Conservation (phyloP, 2,797 vertebrate species). For the Mycteria americana region DNA sequence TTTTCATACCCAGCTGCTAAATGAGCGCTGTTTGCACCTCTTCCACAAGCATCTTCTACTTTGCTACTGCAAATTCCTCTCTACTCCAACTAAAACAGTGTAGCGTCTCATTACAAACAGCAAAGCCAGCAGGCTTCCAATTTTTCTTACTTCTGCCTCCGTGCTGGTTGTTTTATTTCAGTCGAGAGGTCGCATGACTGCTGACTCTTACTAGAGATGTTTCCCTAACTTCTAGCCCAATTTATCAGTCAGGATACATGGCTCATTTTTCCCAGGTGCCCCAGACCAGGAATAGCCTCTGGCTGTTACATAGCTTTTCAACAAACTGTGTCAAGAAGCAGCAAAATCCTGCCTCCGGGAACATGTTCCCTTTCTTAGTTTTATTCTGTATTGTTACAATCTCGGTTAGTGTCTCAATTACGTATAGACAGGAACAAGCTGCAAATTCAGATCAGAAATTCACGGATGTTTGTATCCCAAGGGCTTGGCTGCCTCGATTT, state of each 20-base stretch:
- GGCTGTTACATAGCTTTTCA: conserved; percentile 66
- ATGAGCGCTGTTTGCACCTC: conserved; percentile 32
- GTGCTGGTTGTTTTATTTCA: conserved; percentile 48
- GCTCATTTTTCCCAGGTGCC: conserved; percentile 70
- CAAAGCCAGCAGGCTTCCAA: background rate
- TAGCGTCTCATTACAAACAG: conserved; percentile 32
- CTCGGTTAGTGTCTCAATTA: conserved; percentile 16
- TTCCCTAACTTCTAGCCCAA: conserved; percentile 64
- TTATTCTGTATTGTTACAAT: conserved; percentile 30
- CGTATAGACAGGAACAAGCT: background rate
- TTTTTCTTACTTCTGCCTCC: conserved; percentile 11
- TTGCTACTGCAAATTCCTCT: conserved; percentile 12
- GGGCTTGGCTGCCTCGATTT: background rate
- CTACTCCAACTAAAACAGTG: background rate
- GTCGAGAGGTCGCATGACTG: conserved; percentile 6
- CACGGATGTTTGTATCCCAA: background rate
- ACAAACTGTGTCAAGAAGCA: conserved; percentile 70
- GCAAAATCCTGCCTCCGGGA: conserved; percentile 68
- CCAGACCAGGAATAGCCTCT: conserved; percentile 72
- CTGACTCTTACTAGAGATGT: conserved; percentile 24
- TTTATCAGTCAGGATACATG: conserved; percentile 68
- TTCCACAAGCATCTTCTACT: conserved; percentile 27
- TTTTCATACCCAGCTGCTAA: conserved; percentile 53
- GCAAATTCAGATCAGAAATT: conserved; percentile 23
- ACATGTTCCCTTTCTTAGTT: conserved; percentile 46